These are phyloP conservation scores for Malthinus seriepunctatus DNA, from an alignment of 2,888 invertebrate genomes.

Conservation along the genomic window DNA sequence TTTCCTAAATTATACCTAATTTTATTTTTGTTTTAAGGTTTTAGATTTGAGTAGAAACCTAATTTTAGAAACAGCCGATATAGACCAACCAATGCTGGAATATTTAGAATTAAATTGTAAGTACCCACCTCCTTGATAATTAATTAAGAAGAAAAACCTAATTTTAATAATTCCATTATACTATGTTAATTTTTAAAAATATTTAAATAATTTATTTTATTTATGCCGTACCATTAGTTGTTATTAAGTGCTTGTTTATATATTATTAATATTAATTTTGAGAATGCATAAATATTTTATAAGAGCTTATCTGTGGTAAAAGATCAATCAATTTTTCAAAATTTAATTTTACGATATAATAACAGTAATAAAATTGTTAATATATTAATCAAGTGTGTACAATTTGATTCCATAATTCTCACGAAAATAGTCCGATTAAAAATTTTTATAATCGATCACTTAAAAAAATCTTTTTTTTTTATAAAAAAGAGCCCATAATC, in stretches of 20 bases:
- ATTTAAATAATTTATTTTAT: no score
- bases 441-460: constrained; percentile 11
- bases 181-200: no score
- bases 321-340: no score
- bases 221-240: no score
- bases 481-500: no score
- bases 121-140: constrained; percentile 28
- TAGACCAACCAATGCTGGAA: constrained; percentile 60
- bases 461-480: neutral
- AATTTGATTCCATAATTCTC: neutral
- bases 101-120: constrained; percentile 62
- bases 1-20: no score
- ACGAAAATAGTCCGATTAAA: constrained; percentile 2
- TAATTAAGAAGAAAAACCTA: neutral
- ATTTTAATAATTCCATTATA: neutral
- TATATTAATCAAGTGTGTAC: neutral
- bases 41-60: constrained; percentile 60
- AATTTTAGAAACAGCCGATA: constrained; percentile 57
- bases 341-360: no score
- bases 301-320: no score
- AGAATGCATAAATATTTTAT: neutral
- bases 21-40: constrained; percentile 50
- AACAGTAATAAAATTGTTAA: no score
- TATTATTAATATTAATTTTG: neutral
- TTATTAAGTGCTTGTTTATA: no score